Percentiles rank a stretch among this genome's conserved stretches.
These are phyloP conservation scores for Ascidia mentula DNA, from an alignment of 23 tunicate species.

Conservation along the genomic window DNA sequence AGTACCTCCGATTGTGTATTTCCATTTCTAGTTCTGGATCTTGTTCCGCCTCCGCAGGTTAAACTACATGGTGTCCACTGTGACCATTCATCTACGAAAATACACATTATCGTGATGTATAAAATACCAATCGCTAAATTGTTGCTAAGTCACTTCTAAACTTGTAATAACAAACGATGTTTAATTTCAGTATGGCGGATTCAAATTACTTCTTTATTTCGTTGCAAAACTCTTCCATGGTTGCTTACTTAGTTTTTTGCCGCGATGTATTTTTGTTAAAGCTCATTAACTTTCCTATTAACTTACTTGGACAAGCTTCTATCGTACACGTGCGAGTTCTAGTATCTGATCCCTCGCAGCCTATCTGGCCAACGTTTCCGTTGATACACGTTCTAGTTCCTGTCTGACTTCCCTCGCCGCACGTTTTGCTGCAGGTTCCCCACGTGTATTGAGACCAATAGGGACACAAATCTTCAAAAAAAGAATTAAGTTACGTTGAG, in stretches of 20 bases:
- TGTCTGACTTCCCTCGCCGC: constrained; percentile 21
- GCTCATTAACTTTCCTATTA: neutral
- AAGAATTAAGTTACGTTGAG: neutral
- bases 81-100: constrained; percentile 9
- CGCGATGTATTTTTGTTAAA: neutral
- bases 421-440: constrained; percentile 13
- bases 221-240: too few relatives aligned
- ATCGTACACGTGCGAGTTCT: neutral
- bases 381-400: constrained; percentile 22
- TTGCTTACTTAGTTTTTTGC: too few relatives aligned
- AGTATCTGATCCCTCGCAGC: constrained; percentile 9
- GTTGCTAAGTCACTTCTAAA: neutral
- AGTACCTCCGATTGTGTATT: neutral
- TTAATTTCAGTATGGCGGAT: neutral
- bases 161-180: neutral
- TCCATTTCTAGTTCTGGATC: neutral
- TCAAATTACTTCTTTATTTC: too few relatives aligned
- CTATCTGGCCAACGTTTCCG: neutral
- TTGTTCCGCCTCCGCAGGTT: constrained; percentile 8
- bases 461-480: neutral
- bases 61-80: constrained; percentile 8
- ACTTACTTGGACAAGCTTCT: constrained; percentile 1
- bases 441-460: constrained; percentile 1
- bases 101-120: too few relatives aligned
- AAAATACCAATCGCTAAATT: too few relatives aligned